A percentile compares a stretch with the other conserved stretches of the same genome.
These are phyloP conservation scores for Paramormyrops hopkinsi DNA, from an alignment of 2,797 vertebrate species.

Conservation along the genomic window DNA sequence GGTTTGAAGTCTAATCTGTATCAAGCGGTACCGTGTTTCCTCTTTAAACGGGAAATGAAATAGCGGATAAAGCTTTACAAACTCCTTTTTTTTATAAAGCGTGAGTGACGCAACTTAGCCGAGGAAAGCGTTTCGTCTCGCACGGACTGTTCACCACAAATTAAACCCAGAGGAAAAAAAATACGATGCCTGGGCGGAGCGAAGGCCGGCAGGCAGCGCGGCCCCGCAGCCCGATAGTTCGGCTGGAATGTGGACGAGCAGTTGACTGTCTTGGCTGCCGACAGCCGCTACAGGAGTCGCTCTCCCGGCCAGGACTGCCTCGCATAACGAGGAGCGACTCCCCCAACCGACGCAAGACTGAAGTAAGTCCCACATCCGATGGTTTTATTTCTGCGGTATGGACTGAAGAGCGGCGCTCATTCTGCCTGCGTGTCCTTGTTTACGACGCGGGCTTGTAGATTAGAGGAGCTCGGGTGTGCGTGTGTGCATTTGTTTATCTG, in stretches of 20 bases:
- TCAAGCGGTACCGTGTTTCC: background rate
- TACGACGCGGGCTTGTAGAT: background rate
- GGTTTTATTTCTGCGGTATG: background rate
- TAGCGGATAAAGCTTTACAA: background rate
- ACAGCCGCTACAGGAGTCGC: background rate
- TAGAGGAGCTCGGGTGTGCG: too few relatives aligned
- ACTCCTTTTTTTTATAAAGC: background rate
- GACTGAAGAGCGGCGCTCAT: background rate
- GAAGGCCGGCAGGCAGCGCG: background rate
- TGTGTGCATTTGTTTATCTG: background rate
- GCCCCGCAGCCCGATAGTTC: background rate
- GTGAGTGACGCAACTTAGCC: background rate
- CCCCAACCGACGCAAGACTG: background rate
- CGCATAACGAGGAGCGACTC: background rate
- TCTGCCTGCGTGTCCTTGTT: background rate
- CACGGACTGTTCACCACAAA: background rate
- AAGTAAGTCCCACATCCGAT: background rate
- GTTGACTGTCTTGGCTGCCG: background rate
- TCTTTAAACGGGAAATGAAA: background rate
- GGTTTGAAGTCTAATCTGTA: background rate
- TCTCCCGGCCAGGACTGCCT: background rate
- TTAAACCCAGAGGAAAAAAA: background rate
- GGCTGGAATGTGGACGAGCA: background rate
- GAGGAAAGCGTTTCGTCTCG: background rate
- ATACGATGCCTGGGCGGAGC: background rate